Conservation (phyloP, 2,797 vertebrate genomes). For the Dromococcyx pavoninus region DNA sequence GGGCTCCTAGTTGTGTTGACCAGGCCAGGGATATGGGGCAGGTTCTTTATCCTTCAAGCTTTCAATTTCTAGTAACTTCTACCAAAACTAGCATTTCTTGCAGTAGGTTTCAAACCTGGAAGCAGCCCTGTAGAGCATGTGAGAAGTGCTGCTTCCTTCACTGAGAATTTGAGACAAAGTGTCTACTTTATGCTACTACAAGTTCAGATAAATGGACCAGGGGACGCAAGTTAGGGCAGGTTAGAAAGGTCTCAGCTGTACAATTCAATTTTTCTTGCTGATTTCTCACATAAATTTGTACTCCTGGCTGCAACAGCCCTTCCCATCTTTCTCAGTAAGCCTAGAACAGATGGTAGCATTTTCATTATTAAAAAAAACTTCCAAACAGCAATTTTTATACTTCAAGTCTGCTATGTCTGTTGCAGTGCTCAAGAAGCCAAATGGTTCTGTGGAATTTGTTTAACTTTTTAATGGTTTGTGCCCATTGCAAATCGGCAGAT, state of each 20-base stretch:
- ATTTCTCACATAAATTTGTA: not conserved
- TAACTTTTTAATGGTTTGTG: not conserved
- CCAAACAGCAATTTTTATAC: not conserved
- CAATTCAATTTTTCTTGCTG: not conserved
- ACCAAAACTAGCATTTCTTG: not conserved
- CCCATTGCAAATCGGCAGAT: not conserved
- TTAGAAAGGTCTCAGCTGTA: not conserved
- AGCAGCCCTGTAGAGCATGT: not conserved
- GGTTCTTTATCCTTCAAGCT: not conserved
- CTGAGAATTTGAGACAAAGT: not conserved
- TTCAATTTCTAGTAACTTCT: not conserved
- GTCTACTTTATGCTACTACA: not conserved
- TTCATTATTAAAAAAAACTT: not conserved
- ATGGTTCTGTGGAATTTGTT: not conserved
- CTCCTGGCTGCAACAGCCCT: not conserved
- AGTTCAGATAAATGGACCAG: accelerated
- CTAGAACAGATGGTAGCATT: constrained; percentile 4
- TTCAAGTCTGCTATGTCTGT: not conserved
- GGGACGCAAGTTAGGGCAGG: not conserved
- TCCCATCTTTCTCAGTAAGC: not conserved
- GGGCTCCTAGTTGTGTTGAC: not conserved
- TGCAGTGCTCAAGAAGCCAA: not conserved
- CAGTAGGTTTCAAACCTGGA: not conserved
- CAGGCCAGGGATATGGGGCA: not conserved
- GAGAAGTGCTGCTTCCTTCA: not conserved